Percentiles rank a stretch among this genome's conserved stretches.
phyloP scores from a whole-genome alignment of 2,888 invertebrate genomes.

The Agriotes lineatus region DNA sequence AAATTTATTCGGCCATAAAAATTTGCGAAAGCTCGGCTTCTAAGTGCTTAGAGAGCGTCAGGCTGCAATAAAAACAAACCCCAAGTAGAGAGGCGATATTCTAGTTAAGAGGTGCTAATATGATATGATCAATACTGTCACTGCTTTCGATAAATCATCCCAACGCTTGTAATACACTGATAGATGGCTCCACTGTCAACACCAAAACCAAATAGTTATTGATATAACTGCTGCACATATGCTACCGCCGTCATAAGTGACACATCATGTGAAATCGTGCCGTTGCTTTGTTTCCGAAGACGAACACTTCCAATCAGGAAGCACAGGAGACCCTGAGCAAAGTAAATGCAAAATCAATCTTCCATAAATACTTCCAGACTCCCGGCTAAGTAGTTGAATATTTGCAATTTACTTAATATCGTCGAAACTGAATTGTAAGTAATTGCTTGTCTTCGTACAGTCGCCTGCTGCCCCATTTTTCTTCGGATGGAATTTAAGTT shows the following conservation, averaged over 20 bases:
- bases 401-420: too few species aligned
- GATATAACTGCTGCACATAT: constrained; percentile 52
- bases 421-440: too few species aligned
- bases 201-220: constrained; percentile 55
- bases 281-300: too few species aligned
- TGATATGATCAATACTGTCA: constrained; percentile 49
- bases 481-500: too few species aligned
- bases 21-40: constrained; percentile 6
- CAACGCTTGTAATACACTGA: constrained; percentile 51
- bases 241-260: constrained; percentile 41
- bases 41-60: constrained; percentile 21
- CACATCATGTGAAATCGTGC: constrained; percentile 29
- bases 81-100: constrained; percentile 33
- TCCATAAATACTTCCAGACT: too few species aligned
- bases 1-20: constrained; percentile 24
- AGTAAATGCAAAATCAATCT: too few species aligned
- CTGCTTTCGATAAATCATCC: constrained; percentile 48
- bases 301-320: too few species aligned
- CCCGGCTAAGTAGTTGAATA: too few species aligned
- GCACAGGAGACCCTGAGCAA: too few species aligned
- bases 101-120: constrained; percentile 47
- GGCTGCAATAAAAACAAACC: constrained; percentile 37
- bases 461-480: too few species aligned
- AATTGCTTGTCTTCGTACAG: too few species aligned
- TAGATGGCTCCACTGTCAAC: constrained; percentile 55